Evolutionary conservation across 2,888 invertebrate genomes (phyloP).

Genomic region (Troglohyphantes excavatus): DNA sequence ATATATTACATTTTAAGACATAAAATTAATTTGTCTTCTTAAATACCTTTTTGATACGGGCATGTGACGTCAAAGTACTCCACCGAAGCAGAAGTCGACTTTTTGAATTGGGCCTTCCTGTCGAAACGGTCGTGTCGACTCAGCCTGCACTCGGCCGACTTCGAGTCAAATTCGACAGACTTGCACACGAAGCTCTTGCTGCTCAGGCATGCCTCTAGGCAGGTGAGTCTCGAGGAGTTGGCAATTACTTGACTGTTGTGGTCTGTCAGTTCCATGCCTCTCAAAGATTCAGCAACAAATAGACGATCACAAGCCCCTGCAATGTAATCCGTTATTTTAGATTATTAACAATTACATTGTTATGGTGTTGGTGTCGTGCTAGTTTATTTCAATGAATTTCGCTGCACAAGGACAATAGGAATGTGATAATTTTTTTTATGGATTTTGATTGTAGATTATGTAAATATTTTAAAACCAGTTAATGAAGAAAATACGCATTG

Average conservation of each 20-base stretch:
- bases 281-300: constrained; percentile 70
- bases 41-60: constrained; percentile 54
- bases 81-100: constrained; percentile 80
- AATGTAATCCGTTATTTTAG: not conserved
- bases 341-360: no score
- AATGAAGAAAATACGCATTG: no score
- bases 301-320: constrained; percentile 76
- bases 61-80: constrained; percentile 82
- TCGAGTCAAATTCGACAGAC: constrained; percentile 83
- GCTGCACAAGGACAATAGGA: no score
- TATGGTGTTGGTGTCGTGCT: no score
- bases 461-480: no score
- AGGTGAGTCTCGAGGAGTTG: constrained; percentile 81
- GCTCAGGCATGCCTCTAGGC: constrained; percentile 82
- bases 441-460: no score
- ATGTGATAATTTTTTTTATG: no score
- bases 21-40: not conserved
- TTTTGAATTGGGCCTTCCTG: constrained; percentile 82
- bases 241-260: constrained; percentile 81
- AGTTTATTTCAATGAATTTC: no score
- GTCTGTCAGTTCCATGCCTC: constrained; percentile 81
- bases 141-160: constrained; percentile 81
- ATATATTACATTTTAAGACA: not conserved
- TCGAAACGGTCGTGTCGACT: constrained; percentile 82
- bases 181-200: constrained; percentile 82